Evolutionary conservation across 1,140 invertebrate species (phyloP), one percentile per base, ranked within the genome.

Genomic region (Diachasma alloeum): DNA sequence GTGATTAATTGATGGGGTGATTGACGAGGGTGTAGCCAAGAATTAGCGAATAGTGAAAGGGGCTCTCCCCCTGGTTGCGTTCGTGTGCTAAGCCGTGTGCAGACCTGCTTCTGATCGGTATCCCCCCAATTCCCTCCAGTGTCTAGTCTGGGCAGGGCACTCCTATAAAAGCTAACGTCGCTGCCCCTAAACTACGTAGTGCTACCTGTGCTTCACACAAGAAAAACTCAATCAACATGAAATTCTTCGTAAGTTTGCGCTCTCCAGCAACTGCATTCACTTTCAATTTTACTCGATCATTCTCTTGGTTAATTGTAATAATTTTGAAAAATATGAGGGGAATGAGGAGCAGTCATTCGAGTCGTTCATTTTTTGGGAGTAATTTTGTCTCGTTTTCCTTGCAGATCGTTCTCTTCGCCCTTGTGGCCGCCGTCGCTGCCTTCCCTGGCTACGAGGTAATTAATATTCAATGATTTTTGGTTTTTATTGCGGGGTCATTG

Each of bases 161-260:
- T 77, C 81, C 85, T 90, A 90, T 90, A 90, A 90, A 90, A 90
- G 89, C 89, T 87, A 85, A 87, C 85, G 79, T 76, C 83, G 80
- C 81, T 80, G 85, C 82, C 83, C 85, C 85, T 85, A 77, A 56
- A 81, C 83, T 81, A 88, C 81, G 83, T 88, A 90, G 88, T 89
- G 83, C 83, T 83, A 81, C 83, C 84, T 78, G 85, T 81, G 82
- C 84, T 82, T 83, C 81, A 68, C 83, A 83, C 87, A 84, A 88
- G 86, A 86, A 86, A 88, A 87, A 85, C 84, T 67, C 48, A 71
- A 73, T 79, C 77, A 88, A 77, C 81, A 90, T 90, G 89, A 88
- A 89, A 82, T 80, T 90, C 80, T 82, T 89, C 83, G 89, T 90
- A 89, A 90, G 89, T 89, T 79, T 44, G 19, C 9, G 26, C 22